Conservation (phyloP, 2,888 invertebrate genomes). For the Drosophila anceps region DNA sequence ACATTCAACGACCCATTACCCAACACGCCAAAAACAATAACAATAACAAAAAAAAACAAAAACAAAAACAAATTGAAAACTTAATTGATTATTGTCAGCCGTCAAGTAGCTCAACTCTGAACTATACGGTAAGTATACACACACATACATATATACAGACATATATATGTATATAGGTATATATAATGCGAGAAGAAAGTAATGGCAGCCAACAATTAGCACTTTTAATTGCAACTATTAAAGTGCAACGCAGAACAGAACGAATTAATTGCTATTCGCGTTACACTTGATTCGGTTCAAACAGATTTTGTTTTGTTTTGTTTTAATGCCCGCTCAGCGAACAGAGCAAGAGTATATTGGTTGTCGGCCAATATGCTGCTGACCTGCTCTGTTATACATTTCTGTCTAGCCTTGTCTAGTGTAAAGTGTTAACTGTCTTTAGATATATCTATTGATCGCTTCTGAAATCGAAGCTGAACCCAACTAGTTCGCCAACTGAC, state of each 20-base stretch:
- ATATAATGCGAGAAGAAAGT: constrained; percentile 59
- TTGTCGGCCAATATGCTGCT: too few species aligned
- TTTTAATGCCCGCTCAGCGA: neutral
- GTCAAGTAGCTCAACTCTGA: constrained; percentile 26
- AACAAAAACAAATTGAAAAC: constrained; percentile 52
- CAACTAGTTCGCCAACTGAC: neutral
- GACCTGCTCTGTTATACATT: too few species aligned
- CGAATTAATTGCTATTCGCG: constrained; percentile 22
- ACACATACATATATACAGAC: neutral
- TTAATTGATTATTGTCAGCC: constrained; percentile 66
- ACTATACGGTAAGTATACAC: neutral
- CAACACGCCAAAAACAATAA: constrained; percentile 32
- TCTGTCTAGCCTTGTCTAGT: neutral
- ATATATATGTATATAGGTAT: neutral
- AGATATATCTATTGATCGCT: neutral
- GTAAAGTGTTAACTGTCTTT: neutral
- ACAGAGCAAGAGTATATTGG: neutral
- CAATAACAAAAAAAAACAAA: constrained; percentile 39
- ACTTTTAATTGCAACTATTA: constrained; percentile 70
- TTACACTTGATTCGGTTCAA: constrained; percentile 21
- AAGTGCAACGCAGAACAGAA: constrained; percentile 24
- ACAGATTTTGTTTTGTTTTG: constrained; percentile 9
- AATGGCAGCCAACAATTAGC: constrained; percentile 51
- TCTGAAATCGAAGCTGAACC: neutral
- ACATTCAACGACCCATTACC: constrained; percentile 46